Base-by-base conservation (phyloP, 2,888 invertebrate species). In the Epirrhoe tristata region DNA sequence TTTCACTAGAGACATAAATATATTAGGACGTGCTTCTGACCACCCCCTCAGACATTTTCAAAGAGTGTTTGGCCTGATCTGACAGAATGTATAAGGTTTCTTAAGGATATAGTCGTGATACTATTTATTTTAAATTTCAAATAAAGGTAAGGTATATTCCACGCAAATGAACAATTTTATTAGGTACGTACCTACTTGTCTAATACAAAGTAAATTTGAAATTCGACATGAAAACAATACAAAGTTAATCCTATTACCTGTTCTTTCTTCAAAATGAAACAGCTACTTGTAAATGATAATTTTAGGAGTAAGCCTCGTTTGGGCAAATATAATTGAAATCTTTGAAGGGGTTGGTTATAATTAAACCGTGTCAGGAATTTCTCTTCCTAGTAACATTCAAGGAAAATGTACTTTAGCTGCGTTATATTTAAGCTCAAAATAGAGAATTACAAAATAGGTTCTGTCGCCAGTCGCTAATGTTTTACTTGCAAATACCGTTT, bases 291-390 rank as follows among this genome's bases (percentile, higher is more conserved):
- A 39, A 62, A 66, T 79, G 76, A 78, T 79, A 77, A 81, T 74
- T 73, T 74, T 72, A 60, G 66, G 67, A 77, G 74, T 74, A 71
- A 75, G 74, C 79, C 81, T 74, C 73, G 70, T 80, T 81, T 80
- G 79, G 77, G 71, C 78, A 71, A 79, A 81, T 86, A 81, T 89
- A 90, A 90, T 89, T 89, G 89, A 81, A 86, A 86, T 87, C 86
- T 87, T 87, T 80, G 81, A 78, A 78, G 82, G 85, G 72, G 39
- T 76, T 66, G 72, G 78, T 81, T 83, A 63, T 68, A 85, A 88
- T 88, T 87, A 88, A 86, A 79, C 76, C 24, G 31, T 52, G 31
- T 10, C n/a, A 7, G 12, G 31, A 5, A 3, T 31, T 10, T 31
- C 52, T 24, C 52, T 52, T 52, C 52, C 10, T 39, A 31, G 12